These are phyloP conservation scores for Punctoribates punctum DNA, from an alignment of 2,888 invertebrate species.

Conservation along the genomic window DNA sequence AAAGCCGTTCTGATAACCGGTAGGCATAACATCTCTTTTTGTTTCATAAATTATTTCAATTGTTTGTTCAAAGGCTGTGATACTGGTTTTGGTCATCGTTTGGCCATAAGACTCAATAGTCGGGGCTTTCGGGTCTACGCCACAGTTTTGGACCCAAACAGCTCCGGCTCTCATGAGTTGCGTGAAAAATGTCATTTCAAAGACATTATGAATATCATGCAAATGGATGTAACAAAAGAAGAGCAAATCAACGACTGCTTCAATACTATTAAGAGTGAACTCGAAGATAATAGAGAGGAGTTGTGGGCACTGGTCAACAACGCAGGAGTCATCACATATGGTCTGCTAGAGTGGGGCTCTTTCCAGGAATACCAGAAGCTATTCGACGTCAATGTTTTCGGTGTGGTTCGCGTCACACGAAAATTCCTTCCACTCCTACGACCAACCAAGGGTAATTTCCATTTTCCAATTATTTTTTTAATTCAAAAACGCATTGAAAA, in stretches of 20 bases:
- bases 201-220: constrained; percentile 50
- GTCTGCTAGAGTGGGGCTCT: constrained; percentile 56
- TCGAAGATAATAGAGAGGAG: constrained; percentile 48
- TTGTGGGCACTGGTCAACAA: constrained; percentile 59
- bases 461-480: no score
- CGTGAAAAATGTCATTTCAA: not conserved
- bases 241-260: constrained; percentile 44
- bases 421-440: constrained; percentile 51
- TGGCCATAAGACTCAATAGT: not conserved
- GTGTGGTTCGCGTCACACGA: constrained; percentile 51
- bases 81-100: constrained; percentile 40
- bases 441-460: no score
- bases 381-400: constrained; percentile 52
- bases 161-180: not conserved
- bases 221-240: constrained; percentile 50
- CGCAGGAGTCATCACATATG: constrained; percentile 56
- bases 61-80: constrained; percentile 39
- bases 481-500: no score
- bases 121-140: constrained; percentile 34
- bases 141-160: not conserved
- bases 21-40: no score
- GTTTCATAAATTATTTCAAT: not conserved
- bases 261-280: constrained; percentile 14
- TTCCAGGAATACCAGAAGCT: constrained; percentile 53
- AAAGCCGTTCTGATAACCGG: no score